Evolutionary conservation across 2,113 vertebrate species (phyloP).

Genomic region (Cryptotis parvus): DNA sequence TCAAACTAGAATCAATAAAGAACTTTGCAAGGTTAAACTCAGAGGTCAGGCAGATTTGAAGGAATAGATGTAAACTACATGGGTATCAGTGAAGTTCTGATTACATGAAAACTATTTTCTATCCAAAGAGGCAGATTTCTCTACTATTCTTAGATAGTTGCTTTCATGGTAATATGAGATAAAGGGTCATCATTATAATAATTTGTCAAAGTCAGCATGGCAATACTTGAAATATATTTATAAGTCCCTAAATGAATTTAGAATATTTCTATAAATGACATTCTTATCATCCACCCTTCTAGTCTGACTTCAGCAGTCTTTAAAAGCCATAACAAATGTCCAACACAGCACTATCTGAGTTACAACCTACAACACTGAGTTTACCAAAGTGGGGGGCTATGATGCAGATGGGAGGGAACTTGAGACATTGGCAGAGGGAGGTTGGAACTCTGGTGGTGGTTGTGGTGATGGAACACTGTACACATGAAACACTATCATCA

Average conservation of each 20-base stretch:
- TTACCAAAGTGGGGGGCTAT: no score
- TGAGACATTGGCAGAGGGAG: no score
- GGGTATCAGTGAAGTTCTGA: background rate
- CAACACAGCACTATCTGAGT: no score
- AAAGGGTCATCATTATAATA: constrained; percentile 4
- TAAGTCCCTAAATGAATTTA: constrained; percentile 3
- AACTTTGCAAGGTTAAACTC: background rate
- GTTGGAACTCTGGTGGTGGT: no score
- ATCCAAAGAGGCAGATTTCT: background rate
- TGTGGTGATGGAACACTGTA: no score
- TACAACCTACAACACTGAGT: no score
- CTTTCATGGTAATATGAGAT: background rate
- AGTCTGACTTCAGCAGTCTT: background rate
- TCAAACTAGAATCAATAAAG: constrained; percentile 28
- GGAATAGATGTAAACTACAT: constrained; percentile 15
- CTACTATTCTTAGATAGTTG: constrained; percentile 23
- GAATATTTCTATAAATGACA: background rate
- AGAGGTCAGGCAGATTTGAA: background rate
- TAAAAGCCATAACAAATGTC: no score
- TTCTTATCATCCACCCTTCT: constrained; percentile 1
- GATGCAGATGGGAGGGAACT: no score
- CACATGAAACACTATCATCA: no score
- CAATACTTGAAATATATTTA: background rate
- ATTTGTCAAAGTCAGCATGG: background rate
- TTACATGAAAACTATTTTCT: constrained; percentile 42